A percentile compares a stretch with the other conserved stretches of the same genome.
These are phyloP conservation scores for Cancer borealis DNA, from an alignment of 2,888 invertebrate genomes.

Conservation along the genomic window DNA sequence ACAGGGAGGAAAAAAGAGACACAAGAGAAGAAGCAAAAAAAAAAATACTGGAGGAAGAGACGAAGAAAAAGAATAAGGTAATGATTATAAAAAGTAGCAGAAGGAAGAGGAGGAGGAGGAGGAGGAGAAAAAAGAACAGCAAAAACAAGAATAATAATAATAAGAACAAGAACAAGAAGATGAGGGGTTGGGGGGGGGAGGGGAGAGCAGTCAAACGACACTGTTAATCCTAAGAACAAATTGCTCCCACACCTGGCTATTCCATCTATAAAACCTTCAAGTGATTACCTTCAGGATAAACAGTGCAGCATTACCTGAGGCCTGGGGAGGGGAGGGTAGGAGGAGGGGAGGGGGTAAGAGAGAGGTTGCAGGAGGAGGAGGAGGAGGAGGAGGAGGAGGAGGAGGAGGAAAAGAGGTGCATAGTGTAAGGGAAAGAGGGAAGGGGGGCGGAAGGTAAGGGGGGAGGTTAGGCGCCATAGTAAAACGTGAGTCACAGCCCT, in stretches of 20 bases:
- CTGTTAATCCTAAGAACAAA: conserved; percentile 1
- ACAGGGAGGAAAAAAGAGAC: neutral
- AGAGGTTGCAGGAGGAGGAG: neutral
- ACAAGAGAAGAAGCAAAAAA: neutral
- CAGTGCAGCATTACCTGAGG: neutral
- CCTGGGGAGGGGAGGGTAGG: neutral
- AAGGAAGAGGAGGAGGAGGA: neutral
- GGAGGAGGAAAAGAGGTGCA: neutral
- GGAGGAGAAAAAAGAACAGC: neutral
- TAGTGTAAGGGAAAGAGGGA: neutral
- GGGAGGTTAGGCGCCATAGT: neutral
- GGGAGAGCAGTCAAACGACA: neutral
- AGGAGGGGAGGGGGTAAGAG: neutral
- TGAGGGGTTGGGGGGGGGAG: neutral
- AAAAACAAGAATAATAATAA: neutral
- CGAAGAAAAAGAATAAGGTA: neutral
- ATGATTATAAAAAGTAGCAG: neutral
- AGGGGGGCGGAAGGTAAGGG: neutral
- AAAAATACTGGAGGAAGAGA: neutral
- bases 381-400: neutral
- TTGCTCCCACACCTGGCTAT: neutral
- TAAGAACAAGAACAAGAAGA: neutral
- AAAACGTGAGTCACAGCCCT: neutral
- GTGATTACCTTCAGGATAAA: neutral
- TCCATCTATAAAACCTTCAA: neutral